Evolutionary conservation across 2,888 invertebrate species (phyloP).

Genomic region (Dioctria rufipes): DNA sequence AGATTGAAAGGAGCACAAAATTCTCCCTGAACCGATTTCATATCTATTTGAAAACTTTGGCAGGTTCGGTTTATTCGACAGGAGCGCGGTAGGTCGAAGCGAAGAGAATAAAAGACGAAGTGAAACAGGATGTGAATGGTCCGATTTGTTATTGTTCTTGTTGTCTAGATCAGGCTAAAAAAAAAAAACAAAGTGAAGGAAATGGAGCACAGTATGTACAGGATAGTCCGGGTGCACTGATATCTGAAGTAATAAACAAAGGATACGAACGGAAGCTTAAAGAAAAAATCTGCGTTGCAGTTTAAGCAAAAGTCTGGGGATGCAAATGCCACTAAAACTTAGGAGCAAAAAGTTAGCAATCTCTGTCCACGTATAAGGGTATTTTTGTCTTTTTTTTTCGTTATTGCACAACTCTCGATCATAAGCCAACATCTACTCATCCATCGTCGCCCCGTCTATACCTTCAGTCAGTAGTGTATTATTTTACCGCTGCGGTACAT

Average conservation of each 20-base stretch:
- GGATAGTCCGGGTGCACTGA: conserved; percentile 17
- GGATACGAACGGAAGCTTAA: conserved; percentile 26
- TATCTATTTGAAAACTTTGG: background rate
- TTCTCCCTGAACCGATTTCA: background rate
- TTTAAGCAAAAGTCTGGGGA: too few relatives aligned
- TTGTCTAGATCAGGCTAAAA: too few relatives aligned
- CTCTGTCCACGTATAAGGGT: too few relatives aligned
- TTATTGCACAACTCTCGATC: too few relatives aligned
- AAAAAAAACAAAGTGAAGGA: background rate
- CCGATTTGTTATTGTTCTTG: background rate
- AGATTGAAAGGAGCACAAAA: background rate
- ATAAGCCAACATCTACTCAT: too few relatives aligned
- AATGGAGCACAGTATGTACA: conserved; percentile 5
- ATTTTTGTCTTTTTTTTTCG: too few relatives aligned
- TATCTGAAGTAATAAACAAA: conserved; percentile 17
- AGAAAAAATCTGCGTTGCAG: too few relatives aligned
- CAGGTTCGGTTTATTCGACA: conserved; percentile 26
- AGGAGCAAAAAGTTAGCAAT: too few relatives aligned
- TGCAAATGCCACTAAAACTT: too few relatives aligned
- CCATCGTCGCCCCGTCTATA: too few relatives aligned
- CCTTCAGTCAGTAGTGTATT: too few relatives aligned
- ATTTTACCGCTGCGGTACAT: too few relatives aligned
- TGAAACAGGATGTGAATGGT: background rate
- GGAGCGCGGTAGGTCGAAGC: conserved; percentile 34
- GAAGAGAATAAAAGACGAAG: background rate